Evolutionary conservation across 2,888 invertebrate genomes (phyloP).

Genomic region (Chymomyza fuscimana): DNA sequence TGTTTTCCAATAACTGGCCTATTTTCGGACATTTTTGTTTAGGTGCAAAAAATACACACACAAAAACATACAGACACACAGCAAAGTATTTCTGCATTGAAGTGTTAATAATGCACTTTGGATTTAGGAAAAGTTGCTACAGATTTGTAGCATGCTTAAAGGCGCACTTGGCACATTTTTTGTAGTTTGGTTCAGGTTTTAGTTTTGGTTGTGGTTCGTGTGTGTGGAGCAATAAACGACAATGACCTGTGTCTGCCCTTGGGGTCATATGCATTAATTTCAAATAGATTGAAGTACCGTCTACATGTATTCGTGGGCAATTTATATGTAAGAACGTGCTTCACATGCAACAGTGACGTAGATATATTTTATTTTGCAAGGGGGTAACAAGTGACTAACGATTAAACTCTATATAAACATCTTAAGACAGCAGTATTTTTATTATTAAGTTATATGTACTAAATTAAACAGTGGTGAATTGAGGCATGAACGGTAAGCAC

Average conservation of each 20-base stretch:
- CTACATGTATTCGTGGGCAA: constrained; percentile 64
- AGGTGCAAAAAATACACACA: neutral
- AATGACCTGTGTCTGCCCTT: constrained; percentile 38
- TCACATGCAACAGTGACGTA: constrained; percentile 12
- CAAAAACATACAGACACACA: neutral
- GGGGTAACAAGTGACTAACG: too few relatives aligned
- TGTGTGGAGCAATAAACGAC: neutral
- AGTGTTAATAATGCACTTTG: neutral
- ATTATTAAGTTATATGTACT: too few relatives aligned
- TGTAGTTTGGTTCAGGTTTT: neutral
- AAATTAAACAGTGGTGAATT: too few relatives aligned
- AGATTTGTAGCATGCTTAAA: neutral
- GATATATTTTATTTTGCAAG: too few relatives aligned
- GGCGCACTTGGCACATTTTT: neutral
- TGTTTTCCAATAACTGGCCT: neutral
- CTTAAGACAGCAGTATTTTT: too few relatives aligned
- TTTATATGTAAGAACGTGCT: constrained; percentile 57
- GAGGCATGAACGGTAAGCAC: too few relatives aligned
- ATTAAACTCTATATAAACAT: too few relatives aligned
- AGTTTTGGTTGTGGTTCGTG: neutral
- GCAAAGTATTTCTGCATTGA: neutral
- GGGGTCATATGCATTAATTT: constrained; percentile 51
- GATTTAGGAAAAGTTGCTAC: neutral
- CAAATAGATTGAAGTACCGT: constrained; percentile 60
- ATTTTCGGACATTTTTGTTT: neutral